phyloP scores from a whole-genome alignment of 2,888 invertebrate species.

The Neria commutata region DNA sequence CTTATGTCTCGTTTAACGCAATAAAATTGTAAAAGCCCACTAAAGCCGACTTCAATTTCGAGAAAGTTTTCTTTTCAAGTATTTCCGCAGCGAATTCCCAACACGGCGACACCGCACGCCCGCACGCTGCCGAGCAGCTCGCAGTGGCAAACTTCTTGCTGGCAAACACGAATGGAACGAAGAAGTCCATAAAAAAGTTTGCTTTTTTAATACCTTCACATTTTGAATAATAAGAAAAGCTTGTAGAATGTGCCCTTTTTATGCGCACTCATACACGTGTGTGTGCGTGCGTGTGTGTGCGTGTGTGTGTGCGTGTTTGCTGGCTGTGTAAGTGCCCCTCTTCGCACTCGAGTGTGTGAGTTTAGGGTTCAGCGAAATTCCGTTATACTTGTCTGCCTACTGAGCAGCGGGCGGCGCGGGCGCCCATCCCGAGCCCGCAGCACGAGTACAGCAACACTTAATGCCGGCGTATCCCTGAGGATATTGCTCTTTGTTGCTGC shows the following conservation, averaged over 20 bases:
- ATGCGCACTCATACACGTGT: slow-evolving; percentile 7
- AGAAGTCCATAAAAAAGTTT: slow-evolving; percentile 49
- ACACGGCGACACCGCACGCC: neutral
- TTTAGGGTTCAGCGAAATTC: slow-evolving; percentile 49
- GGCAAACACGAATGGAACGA: slow-evolving; percentile 27
- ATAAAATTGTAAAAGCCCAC: slow-evolving; percentile 50
- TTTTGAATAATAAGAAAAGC: slow-evolving; percentile 54
- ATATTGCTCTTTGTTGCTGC: neutral
- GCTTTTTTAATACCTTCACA: slow-evolving; percentile 55
- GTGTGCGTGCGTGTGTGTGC: neutral
- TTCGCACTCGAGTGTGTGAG: slow-evolving; percentile 7
- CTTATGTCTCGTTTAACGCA: slow-evolving; percentile 58
- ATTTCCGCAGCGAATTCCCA: neutral
- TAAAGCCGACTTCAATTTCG: neutral
- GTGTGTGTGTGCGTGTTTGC: neutral
- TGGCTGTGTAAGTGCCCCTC: slow-evolving; percentile 1
- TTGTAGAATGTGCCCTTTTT: slow-evolving; percentile 53
- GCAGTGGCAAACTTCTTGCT: slow-evolving; percentile 7
- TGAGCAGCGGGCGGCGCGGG: neutral
- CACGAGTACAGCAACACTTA: slow-evolving; percentile 5
- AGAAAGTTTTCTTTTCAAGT: neutral
- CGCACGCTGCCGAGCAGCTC: slow-evolving; percentile 3
- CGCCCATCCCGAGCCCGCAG: neutral
- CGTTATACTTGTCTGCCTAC: slow-evolving; percentile 41
- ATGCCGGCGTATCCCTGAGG: neutral